Evolutionary conservation across 2,888 invertebrate genomes (phyloP).

Genomic region (Liposcelis brunnea): DNA sequence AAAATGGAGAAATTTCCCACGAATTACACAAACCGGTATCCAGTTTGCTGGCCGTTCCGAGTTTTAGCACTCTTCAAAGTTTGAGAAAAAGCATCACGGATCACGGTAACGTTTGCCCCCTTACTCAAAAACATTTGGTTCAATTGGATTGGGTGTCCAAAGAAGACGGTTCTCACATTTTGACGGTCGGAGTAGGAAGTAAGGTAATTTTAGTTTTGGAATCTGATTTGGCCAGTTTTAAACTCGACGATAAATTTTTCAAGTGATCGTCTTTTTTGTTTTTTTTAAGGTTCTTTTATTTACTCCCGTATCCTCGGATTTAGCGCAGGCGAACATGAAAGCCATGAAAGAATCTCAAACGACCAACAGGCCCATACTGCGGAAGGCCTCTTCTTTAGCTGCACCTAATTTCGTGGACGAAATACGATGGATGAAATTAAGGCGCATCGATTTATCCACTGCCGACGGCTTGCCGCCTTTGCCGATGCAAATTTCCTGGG

Average conservation of each 20-base stretch:
- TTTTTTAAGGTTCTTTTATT: slow-evolving; percentile 56
- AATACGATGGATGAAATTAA: slow-evolving; percentile 86
- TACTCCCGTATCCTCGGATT: slow-evolving; percentile 83
- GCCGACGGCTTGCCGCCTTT: slow-evolving; percentile 92
- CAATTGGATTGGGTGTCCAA: slow-evolving; percentile 98
- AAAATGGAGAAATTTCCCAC: slow-evolving; percentile 19
- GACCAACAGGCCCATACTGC: slow-evolving; percentile 64
- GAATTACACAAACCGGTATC: slow-evolving; percentile 12
- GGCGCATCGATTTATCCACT: slow-evolving; percentile 76
- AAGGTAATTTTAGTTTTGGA: slow-evolving; percentile 35
- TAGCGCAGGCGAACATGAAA: slow-evolving; percentile 87
- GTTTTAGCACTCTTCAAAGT: slow-evolving; percentile 77
- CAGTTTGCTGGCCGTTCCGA: slow-evolving; percentile 68
- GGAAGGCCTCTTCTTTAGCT: slow-evolving; percentile 81
- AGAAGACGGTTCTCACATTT: slow-evolving; percentile 94
- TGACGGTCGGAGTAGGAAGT: slow-evolving; percentile 90
- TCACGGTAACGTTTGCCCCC: slow-evolving; percentile 77
- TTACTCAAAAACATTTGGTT: slow-evolving; percentile 83
- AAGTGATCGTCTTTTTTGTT: slow-evolving; percentile 8
- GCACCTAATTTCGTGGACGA: slow-evolving; percentile 81
- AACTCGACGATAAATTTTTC: slow-evolving; percentile 11
- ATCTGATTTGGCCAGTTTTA: background rate
- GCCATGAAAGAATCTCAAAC: slow-evolving; percentile 76
- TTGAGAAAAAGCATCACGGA: slow-evolving; percentile 75
- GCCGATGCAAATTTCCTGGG: slow-evolving; percentile 99